Evolutionary conservation across 2,888 invertebrate genomes (phyloP).

Genomic region (Helicoverpa assulta): DNA sequence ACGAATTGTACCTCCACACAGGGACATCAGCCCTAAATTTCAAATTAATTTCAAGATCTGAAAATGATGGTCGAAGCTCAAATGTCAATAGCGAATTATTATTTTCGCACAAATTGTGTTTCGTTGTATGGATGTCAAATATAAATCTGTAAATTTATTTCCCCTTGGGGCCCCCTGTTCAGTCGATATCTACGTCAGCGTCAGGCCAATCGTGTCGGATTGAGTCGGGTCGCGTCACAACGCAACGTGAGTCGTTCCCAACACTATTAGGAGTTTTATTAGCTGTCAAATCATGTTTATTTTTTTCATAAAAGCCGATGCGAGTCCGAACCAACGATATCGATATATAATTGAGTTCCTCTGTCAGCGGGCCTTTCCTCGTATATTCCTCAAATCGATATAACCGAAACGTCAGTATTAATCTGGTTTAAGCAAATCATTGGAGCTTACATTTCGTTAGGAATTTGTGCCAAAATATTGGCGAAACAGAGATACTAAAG

Average conservation of each 20-base stretch:
- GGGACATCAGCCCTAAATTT: slow-evolving; percentile 60
- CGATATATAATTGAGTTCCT: slow-evolving; percentile 55
- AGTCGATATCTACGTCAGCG: slow-evolving; percentile 67
- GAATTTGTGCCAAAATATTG: slow-evolving; percentile 33
- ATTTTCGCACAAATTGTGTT: slow-evolving; percentile 66
- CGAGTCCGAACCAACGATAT: slow-evolving; percentile 36
- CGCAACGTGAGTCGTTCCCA: slow-evolving; percentile 70
- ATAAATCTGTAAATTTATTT: slow-evolving; percentile 68
- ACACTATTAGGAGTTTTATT: slow-evolving; percentile 80
- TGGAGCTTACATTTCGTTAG: slow-evolving; percentile 19
- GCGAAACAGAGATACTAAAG: slow-evolving; percentile 7
- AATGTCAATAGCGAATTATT: slow-evolving; percentile 59
- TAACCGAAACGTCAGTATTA: slow-evolving; percentile 28
- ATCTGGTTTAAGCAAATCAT: slow-evolving; percentile 36
- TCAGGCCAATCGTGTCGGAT: slow-evolving; percentile 71
- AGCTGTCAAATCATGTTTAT: slow-evolving; percentile 73
- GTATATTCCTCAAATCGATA: slow-evolving; percentile 39
- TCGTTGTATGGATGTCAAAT: slow-evolving; percentile 65
- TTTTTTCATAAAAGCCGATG: slow-evolving; percentile 54
- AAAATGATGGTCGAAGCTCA: slow-evolving; percentile 64
- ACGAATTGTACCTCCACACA: slow-evolving; percentile 48
- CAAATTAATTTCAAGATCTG: slow-evolving; percentile 68
- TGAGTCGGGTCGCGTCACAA: slow-evolving; percentile 79
- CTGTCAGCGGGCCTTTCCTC: slow-evolving; percentile 36
- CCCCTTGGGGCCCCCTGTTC: slow-evolving; percentile 57